Percentiles rank a stretch among this genome's conserved stretches.
phyloP scores from a whole-genome alignment of 2,888 invertebrate species.

The Oegoconia quadripuncta region DNA sequence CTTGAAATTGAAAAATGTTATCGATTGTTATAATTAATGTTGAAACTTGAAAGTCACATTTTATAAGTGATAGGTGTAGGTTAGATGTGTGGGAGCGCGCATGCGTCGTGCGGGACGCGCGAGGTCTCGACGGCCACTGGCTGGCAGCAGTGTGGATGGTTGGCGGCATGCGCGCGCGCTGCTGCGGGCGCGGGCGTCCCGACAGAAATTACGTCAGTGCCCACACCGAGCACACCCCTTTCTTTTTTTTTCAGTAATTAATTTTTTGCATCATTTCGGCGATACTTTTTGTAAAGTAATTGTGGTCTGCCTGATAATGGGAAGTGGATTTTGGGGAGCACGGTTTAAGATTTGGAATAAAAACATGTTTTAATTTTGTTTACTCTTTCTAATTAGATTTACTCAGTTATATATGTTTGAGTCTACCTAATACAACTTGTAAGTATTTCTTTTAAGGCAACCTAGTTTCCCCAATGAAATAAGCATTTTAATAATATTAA shows the following conservation, averaged over 20 bases:
- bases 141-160: slow-evolving; percentile 33
- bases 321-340: slow-evolving; percentile 11
- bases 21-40: too few species aligned
- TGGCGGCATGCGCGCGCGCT: slow-evolving; percentile 45
- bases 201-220: slow-evolving; percentile 66
- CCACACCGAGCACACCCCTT: slow-evolving; percentile 67
- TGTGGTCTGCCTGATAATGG: slow-evolving; percentile 8
- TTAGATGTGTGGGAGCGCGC: slow-evolving; percentile 22
- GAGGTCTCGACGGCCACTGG: slow-evolving; percentile 62
- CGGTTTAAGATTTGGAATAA: background rate
- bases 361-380: too few species aligned
- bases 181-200: slow-evolving; percentile 41
- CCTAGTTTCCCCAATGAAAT: too few species aligned
- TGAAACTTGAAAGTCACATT: background rate
- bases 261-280: slow-evolving; percentile 70
- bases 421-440: too few species aligned
- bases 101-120: slow-evolving; percentile 60
- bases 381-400: too few species aligned
- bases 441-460: too few species aligned
- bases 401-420: too few species aligned
- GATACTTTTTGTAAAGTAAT: slow-evolving; percentile 38
- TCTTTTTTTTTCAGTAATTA: slow-evolving; percentile 73
- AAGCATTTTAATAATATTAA: too few species aligned
- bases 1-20: too few species aligned
- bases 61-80: background rate